Evolutionary conservation across 1,140 invertebrate species (phyloP).

Genomic region (Magallana angulata): DNA sequence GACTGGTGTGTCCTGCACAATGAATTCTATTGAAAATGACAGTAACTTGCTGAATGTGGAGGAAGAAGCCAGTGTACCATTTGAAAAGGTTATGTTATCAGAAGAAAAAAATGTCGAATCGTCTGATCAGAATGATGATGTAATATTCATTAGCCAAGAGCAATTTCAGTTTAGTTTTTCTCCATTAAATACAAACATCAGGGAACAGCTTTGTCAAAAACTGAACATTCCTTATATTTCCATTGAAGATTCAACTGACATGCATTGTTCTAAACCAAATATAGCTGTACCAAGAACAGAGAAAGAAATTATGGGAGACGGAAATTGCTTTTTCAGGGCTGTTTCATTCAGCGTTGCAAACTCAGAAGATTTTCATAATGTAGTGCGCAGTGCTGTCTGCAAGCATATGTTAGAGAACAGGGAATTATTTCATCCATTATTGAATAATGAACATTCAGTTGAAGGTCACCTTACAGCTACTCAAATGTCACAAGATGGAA

Average conservation of each 20-base stretch:
- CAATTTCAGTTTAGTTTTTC: not conserved
- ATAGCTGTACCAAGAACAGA: not conserved
- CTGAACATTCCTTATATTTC: not conserved
- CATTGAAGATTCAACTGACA: not conserved
- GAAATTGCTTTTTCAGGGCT: slow-evolving; percentile 38
- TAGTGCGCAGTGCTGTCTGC: not conserved
- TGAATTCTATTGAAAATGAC: not conserved
- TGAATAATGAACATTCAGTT: not conserved
- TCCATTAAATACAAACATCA: not conserved
- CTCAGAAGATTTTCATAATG: slow-evolving; percentile 1
- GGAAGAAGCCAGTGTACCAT: not conserved
- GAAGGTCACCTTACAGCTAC: not conserved
- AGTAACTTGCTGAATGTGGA: not conserved
- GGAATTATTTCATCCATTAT: not conserved
- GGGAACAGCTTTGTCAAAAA: not conserved
- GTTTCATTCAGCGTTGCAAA: not conserved
- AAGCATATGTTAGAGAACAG: not conserved
- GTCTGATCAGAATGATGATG: not conserved
- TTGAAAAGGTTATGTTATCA: too few species aligned
- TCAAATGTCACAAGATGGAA: not conserved
- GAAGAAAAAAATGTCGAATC: not conserved
- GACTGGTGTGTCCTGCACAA: not conserved
- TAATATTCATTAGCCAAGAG: not conserved
- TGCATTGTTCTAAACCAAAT: not conserved
- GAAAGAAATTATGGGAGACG: slow-evolving; percentile 3